Conservation (phyloP, 2,888 invertebrate species). For the Polydrusus cervinus region DNA sequence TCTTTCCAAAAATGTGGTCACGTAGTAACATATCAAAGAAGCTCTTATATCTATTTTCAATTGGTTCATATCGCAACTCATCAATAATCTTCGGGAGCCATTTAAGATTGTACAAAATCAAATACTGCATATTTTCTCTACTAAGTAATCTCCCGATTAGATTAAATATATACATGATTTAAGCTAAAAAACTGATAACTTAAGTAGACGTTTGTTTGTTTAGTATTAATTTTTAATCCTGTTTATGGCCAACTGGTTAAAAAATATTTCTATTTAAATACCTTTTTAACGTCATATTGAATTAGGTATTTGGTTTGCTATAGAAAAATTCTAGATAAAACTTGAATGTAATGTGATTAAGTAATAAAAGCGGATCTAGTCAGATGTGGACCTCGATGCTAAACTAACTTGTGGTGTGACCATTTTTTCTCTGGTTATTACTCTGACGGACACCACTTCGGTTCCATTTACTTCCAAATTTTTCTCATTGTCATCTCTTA, state of each 20-base stretch:
- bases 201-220: constrained; percentile 42
- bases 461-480: too few relatives aligned
- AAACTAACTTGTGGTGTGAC: too few relatives aligned
- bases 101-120: constrained; percentile 14
- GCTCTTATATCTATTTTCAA: background rate
- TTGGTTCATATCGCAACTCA: background rate
- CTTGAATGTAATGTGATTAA: background rate
- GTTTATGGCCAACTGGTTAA: constrained; percentile 30
- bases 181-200: constrained; percentile 28
- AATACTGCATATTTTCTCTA: constrained; percentile 7
- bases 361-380: too few relatives aligned
- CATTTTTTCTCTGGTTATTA: too few relatives aligned
- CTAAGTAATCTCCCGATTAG: constrained; percentile 35
- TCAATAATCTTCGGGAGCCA: background rate
- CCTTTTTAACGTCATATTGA: background rate
- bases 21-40: background rate
- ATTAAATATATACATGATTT: constrained; percentile 31
- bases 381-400: too few relatives aligned
- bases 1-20: too few relatives aligned
- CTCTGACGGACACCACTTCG: too few relatives aligned
- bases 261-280: constrained; percentile 22
- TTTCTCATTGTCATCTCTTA: too few relatives aligned
- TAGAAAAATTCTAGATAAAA: background rate
- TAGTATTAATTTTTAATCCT: constrained; percentile 45
- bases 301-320: background rate